Conservation (phyloP, 2,113 vertebrate genomes). For the Caloenas nicobarica region DNA sequence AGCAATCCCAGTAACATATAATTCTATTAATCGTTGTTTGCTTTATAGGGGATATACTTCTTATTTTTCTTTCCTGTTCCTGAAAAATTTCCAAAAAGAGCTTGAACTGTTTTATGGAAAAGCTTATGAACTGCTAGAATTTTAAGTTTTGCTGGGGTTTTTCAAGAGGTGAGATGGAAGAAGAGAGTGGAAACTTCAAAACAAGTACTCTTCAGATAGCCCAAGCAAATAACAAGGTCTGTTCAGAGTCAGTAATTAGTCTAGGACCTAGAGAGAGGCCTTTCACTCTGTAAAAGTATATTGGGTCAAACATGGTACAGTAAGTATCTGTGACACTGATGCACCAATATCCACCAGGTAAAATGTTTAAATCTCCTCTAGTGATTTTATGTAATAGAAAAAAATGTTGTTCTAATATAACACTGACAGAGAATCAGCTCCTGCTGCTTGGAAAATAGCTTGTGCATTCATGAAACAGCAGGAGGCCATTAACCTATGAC, state of each 20-base stretch:
- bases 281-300: not conserved
- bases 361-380: not conserved
- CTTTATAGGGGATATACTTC: not conserved
- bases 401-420: not conserved
- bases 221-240: not conserved
- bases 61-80: not conserved
- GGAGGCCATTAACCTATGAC: conserved; percentile 5
- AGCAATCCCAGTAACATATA: not conserved
- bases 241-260: not conserved
- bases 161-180: not conserved
- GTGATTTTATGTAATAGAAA: not conserved
- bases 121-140: not conserved
- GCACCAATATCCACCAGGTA: not conserved
- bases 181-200: not conserved
- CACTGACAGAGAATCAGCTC: not conserved
- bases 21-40: not conserved
- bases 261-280: not conserved
- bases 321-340: not conserved
- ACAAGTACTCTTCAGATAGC: not conserved
- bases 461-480: not conserved
- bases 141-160: not conserved
- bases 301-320: not conserved
- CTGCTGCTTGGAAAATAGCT: conserved; percentile 8
- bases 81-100: not conserved
- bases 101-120: not conserved